phyloP scores from a whole-genome alignment of 2,888 invertebrate genomes.

The Parascotia fuliginaria region DNA sequence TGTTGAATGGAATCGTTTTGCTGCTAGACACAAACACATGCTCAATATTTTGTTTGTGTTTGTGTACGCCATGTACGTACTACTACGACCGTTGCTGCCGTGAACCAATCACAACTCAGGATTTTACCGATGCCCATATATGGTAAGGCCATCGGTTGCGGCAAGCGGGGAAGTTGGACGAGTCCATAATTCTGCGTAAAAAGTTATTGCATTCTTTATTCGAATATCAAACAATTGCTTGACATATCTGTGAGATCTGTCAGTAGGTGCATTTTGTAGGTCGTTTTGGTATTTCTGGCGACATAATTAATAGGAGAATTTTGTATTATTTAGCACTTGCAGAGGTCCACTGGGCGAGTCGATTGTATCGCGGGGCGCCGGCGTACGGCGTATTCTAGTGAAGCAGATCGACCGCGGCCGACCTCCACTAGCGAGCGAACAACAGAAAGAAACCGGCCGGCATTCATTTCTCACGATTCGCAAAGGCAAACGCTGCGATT shows the following conservation, averaged over 20 bases:
- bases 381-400: conserved; percentile 69
- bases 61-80: conserved; percentile 66
- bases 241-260: conserved; percentile 56
- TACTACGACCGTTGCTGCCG: conserved; percentile 80
- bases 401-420: conserved; percentile 68
- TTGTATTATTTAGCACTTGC: conserved; percentile 58
- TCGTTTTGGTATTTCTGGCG: conserved; percentile 53
- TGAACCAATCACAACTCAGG: conserved; percentile 88
- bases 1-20: conserved; percentile 68
- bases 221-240: conserved; percentile 61
- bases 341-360: conserved; percentile 75
- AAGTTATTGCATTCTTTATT: conserved; percentile 64
- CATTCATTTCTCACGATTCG: conserved; percentile 77
- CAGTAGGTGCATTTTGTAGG: conserved; percentile 55
- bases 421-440: conserved; percentile 65
- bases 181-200: conserved; percentile 67
- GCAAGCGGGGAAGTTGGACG: conserved; percentile 80
- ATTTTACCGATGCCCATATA: conserved; percentile 93
- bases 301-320: conserved; percentile 55
- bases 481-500: conserved; percentile 65
- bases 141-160: conserved; percentile 89
- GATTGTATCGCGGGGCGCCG: conserved; percentile 68
- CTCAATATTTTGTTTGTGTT: conserved; percentile 46
- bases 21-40: conserved; percentile 59
- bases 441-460: conserved; percentile 75